These are phyloP conservation scores for Homalodisca vitripennis DNA, from an alignment of 1,140 invertebrate genomes.

Conservation along the genomic window DNA sequence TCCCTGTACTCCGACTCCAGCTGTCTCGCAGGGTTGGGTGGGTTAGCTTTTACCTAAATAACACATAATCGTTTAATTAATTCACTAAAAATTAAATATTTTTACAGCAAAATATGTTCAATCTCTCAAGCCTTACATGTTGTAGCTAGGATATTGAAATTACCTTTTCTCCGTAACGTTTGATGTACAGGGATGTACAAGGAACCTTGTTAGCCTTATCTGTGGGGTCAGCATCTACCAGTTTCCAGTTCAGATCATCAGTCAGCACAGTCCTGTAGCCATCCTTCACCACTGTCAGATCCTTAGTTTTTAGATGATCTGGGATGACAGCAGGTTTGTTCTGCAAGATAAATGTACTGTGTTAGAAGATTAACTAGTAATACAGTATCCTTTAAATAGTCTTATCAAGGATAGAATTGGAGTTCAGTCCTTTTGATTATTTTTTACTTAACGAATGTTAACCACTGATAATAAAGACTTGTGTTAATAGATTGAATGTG, in stretches of 20 bases:
- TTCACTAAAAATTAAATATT: too few species aligned
- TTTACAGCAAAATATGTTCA: too few species aligned
- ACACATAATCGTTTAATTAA: background rate
- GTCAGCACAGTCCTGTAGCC: background rate
- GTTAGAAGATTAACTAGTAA: too few species aligned
- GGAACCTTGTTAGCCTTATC: background rate
- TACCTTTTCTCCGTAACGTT: background rate
- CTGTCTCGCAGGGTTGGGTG: background rate
- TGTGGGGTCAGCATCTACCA: background rate
- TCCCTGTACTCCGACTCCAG: constrained; percentile 1
- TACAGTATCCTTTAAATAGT: too few species aligned
- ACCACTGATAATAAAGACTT: too few species aligned
- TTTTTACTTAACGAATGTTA: too few species aligned
- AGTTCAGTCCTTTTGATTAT: too few species aligned
- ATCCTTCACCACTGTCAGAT: background rate
- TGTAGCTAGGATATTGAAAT: too few species aligned
- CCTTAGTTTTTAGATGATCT: background rate
- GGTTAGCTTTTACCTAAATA: background rate
- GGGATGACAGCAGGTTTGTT: background rate
- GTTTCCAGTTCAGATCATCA: background rate
- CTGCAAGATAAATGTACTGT: too few species aligned
- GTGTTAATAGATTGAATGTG: too few species aligned
- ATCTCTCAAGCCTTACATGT: too few species aligned
- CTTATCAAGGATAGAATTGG: too few species aligned
- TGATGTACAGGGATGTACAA: background rate